These are phyloP conservation scores for Chelonoidis abingdonii DNA, from an alignment of 2,113 vertebrate genomes.

Conservation along the genomic window DNA sequence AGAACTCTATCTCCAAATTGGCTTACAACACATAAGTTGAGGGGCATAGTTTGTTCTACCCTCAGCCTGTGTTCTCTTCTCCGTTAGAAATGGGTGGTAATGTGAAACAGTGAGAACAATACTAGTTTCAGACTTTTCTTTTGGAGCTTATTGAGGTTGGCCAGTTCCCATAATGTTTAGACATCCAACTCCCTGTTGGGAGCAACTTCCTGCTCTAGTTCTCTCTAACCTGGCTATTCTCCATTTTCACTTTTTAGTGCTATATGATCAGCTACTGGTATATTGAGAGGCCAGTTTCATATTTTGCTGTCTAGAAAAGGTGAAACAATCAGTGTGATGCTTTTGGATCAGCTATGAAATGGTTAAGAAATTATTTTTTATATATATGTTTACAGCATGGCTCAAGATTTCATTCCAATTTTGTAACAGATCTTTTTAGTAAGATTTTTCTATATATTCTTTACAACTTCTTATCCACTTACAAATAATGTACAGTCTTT, in stretches of 20 bases:
- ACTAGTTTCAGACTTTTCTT: neutral
- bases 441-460: neutral
- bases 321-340: neutral
- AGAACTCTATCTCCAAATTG: neutral
- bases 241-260: neutral
- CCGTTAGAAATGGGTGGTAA: neutral
- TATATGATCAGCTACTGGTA: neutral
- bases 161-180: neutral
- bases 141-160: neutral
- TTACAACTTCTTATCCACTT: neutral
- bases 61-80: neutral
- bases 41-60: neutral
- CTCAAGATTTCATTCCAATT: neutral
- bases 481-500: neutral
- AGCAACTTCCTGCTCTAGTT: neutral
- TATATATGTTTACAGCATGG: neutral
- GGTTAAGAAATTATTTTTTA: neutral
- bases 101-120: rapidly evolving
- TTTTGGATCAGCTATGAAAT: neutral
- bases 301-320: neutral
- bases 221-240: neutral
- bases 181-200: neutral
- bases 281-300: neutral
- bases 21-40: neutral
- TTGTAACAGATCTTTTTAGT: neutral